Percentiles rank a stretch among this genome's conserved stretches.
These are phyloP conservation scores for Antennarius maculatus DNA, from an alignment of 2,797 vertebrate species.

Conservation along the genomic window DNA sequence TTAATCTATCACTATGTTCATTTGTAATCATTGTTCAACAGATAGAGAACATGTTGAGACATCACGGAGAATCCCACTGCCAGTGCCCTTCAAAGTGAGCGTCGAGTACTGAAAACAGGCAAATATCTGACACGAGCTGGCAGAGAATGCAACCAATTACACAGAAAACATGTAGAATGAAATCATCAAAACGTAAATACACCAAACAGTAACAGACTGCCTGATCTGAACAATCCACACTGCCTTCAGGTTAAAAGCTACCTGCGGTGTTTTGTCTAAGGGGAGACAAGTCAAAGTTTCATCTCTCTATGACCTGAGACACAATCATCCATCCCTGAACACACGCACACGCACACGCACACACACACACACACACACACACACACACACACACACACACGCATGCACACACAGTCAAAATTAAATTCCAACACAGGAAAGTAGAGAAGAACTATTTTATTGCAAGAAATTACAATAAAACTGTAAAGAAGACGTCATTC, in stretches of 20 bases:
- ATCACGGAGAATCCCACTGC: slow-evolving; percentile 9
- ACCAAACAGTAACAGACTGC: not conserved
- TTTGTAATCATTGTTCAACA: slow-evolving; percentile 2
- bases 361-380: slow-evolving; percentile 8
- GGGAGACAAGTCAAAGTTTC: slow-evolving; percentile 40
- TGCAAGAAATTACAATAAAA: slow-evolving; percentile 11
- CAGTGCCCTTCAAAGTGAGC: slow-evolving; percentile 9
- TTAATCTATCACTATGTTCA: not conserved
- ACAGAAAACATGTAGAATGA: not conserved
- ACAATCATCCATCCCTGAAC: slow-evolving; percentile 43
- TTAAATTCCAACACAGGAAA: not conserved
- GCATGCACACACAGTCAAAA: not conserved
- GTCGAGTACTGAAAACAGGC: slow-evolving; percentile 22
- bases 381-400: not conserved
- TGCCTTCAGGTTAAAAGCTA: slow-evolving; percentile 4
- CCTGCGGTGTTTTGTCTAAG: slow-evolving; percentile 47
- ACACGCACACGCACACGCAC: slow-evolving; percentile 10
- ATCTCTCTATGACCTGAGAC: slow-evolving; percentile 20
- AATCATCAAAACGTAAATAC: not conserved
- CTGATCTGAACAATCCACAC: not conserved
- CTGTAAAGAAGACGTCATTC: not conserved
- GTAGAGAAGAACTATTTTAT: not conserved
- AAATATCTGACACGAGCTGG: not conserved
- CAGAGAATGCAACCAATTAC: not conserved
- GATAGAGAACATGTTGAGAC: slow-evolving; percentile 8